Conservation (phyloP, 2,113 vertebrate genomes). For the Halcyon senegalensis region DNA sequence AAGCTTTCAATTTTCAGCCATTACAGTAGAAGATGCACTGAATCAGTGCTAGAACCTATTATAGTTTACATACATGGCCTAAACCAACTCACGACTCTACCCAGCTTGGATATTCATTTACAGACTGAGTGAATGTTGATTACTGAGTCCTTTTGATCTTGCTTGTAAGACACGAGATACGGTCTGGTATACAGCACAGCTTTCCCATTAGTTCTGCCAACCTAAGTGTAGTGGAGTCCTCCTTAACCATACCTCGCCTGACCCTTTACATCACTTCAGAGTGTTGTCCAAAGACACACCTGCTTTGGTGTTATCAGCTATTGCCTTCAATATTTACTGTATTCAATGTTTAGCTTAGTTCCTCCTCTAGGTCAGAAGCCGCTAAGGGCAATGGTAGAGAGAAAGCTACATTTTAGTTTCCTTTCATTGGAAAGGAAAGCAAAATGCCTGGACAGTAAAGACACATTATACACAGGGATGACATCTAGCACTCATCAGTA, state of each 20-base stretch:
- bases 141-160: background rate
- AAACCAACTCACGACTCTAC: background rate
- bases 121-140: background rate
- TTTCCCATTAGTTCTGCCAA: background rate
- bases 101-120: background rate
- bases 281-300: background rate
- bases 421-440: background rate
- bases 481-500: background rate
- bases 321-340: background rate
- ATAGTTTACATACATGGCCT: background rate
- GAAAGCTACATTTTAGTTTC: background rate
- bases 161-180: background rate
- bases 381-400: background rate
- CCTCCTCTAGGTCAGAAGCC: background rate
- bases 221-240: background rate
- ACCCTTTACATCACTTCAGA: background rate
- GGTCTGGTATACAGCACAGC: background rate
- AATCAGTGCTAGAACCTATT: background rate
- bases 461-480: no score
- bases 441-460: background rate
- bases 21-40: background rate
- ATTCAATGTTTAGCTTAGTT: background rate
- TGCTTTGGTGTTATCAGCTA: background rate
- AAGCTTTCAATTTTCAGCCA: background rate
- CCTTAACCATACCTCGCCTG: background rate